Base-by-base conservation (phyloP, 2,113 vertebrate genomes). In the Menura novaehollandiae region DNA sequence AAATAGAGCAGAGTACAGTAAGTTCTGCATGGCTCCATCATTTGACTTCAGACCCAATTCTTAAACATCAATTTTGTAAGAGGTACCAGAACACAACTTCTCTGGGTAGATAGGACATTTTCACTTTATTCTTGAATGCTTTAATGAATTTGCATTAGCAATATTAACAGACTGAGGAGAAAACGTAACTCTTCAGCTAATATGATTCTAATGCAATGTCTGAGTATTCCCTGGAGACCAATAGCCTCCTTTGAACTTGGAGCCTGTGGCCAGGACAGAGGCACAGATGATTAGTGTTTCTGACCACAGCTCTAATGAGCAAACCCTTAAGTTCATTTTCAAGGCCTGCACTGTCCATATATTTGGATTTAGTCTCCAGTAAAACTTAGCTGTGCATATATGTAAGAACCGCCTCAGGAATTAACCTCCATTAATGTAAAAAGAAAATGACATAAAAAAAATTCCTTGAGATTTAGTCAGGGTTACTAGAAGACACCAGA, bases 121-220 rank as follows among this genome's bases (percentile, higher is more conserved):
- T 76, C 44, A 44, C 10, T 72, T 78, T 30, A 44, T 44, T 64
- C 44, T 56, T 79, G 15, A 85, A 60, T 30, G 23, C 18, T 55
- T 55, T 85, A 46, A 64, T 79, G 16, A 66, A 33, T 63, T 93
- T 91, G 1, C 7, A 47, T 71, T 67, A 63, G 4, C 52, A 30
- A 13, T 32, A 35, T 9, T 77, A 55, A 63, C 56, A 63, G 10
- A 55, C 28, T 51, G 27, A 60, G 37, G 26, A 47, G 44, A 49
- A 85, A 77, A 93, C 59, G 1, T 14, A 74, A 49, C 22, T 67
- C 22, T 77, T 89, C 63, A 81, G 9, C 13, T 46, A 16, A 39
- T 72, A 35, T 0, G 0, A 64, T 35, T 66, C 15, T 23, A n/a
- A 2, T 4, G 2, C 11, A 53, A 58, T 3, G 1, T 33, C 35